Conservation (phyloP, 2,888 invertebrate species). For the Gymnoscelis rufifasciata region DNA sequence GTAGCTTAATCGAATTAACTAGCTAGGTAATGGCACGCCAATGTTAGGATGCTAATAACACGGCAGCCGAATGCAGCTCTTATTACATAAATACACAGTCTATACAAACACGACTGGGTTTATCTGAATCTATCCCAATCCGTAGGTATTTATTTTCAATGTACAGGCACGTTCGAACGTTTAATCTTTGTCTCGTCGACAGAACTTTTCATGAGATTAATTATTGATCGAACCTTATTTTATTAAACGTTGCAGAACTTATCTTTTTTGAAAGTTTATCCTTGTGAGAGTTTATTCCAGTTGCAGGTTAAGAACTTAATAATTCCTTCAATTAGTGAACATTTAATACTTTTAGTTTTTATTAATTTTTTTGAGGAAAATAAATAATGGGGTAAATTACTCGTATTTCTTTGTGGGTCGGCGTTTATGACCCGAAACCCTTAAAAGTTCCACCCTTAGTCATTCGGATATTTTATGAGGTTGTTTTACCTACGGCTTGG, state of each 20-base stretch:
- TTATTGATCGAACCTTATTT: too few species aligned
- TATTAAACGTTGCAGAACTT: too few species aligned
- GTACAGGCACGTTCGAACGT: too few species aligned
- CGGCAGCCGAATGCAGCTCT: constrained; percentile 39
- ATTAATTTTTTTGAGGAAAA: background rate
- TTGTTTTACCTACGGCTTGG: background rate
- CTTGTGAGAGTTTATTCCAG: too few species aligned
- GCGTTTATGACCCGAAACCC: constrained; percentile 43
- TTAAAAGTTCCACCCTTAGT: constrained; percentile 35
- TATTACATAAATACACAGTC: too few species aligned
- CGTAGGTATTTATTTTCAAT: background rate
- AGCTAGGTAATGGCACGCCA: background rate
- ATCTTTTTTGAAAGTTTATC: too few species aligned
- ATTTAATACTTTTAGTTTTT: too few species aligned
- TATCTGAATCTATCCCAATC: background rate
- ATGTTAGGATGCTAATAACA: constrained; percentile 48
- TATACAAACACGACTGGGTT: too few species aligned
- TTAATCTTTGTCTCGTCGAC: too few species aligned
- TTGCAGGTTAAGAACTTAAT: too few species aligned
- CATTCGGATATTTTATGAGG: constrained; percentile 8
- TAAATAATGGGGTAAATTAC: constrained; percentile 25
- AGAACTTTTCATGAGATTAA: too few species aligned
- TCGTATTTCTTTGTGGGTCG: constrained; percentile 50
- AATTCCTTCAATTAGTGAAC: too few species aligned
- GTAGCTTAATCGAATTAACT: background rate